phyloP scores from a whole-genome alignment of 1,140 invertebrate species.

The Pogonognathellus flavescens region DNA sequence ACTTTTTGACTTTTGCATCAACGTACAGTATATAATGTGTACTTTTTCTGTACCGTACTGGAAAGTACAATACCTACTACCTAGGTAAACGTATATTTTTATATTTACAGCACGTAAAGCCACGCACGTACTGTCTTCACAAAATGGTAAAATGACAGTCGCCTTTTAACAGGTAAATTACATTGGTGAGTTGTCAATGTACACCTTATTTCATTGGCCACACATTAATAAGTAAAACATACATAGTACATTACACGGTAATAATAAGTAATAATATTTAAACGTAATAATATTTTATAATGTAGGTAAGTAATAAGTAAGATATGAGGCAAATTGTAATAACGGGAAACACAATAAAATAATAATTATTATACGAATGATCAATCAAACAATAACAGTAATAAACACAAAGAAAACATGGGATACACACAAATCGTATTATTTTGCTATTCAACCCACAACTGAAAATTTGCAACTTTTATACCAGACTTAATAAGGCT shows the following conservation, averaged over 20 bases:
- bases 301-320: conserved; percentile 14
- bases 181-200: conserved; percentile 44
- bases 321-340: not conserved
- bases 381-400: conserved; percentile 1
- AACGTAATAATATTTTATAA: conserved; percentile 21
- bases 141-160: conserved; percentile 25
- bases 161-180: conserved; percentile 49
- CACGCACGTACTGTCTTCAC: not conserved
- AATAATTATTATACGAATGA: conserved; percentile 7
- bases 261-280: conserved; percentile 5
- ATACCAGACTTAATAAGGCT: conserved; percentile 10
- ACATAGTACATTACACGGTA: conserved; percentile 2
- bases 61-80: conserved; percentile 17
- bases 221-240: conserved; percentile 41
- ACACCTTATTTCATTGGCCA: conserved; percentile 43
- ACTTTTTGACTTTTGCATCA: conserved; percentile 46
- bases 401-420: too few relatives aligned
- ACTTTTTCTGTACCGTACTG: conserved; percentile 17
- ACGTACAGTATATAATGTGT: conserved; percentile 33
- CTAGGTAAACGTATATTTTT: too few relatives aligned
- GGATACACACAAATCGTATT: not conserved
- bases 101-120: too few relatives aligned
- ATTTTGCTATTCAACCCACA: not conserved
- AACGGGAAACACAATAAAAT: not conserved
- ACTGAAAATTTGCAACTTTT: not conserved